phyloP scores from a whole-genome alignment of 2,888 invertebrate genomes.

The Acanthacorydalis orientalis region DNA sequence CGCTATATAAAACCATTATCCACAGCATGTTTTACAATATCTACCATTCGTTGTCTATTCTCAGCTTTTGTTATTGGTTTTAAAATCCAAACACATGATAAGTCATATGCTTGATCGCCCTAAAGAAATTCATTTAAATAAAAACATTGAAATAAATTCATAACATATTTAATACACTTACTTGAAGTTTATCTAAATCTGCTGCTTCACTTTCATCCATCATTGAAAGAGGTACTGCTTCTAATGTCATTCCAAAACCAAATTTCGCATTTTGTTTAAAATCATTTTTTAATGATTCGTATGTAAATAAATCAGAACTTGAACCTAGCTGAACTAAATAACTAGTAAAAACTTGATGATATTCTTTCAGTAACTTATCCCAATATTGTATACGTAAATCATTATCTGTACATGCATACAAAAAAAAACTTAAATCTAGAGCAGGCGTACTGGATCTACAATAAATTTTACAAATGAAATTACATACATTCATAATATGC shows the following conservation, averaged over 20 bases:
- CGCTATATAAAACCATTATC: slow-evolving; percentile 38
- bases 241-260: slow-evolving; percentile 41
- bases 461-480: slow-evolving; percentile 6
- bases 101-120: slow-evolving; percentile 34
- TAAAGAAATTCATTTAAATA: slow-evolving; percentile 16
- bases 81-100: slow-evolving; percentile 48
- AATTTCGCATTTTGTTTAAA: slow-evolving; percentile 36
- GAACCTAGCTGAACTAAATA: slow-evolving; percentile 41
- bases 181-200: slow-evolving; percentile 36
- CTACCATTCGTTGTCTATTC: slow-evolving; percentile 42
- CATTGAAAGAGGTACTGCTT: slow-evolving; percentile 37
- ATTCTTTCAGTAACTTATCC: slow-evolving; percentile 38
- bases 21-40: slow-evolving; percentile 45
- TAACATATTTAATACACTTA: slow-evolving; percentile 14
- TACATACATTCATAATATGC: not conserved
- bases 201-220: slow-evolving; percentile 38
- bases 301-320: slow-evolving; percentile 37
- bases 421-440: slow-evolving; percentile 39
- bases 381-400: slow-evolving; percentile 37
- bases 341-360: slow-evolving; percentile 35
- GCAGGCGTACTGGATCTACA: slow-evolving; percentile 33
- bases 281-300: slow-evolving; percentile 33
- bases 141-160: not conserved
- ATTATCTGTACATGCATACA: slow-evolving; percentile 44
- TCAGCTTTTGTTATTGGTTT: slow-evolving; percentile 38